These are phyloP conservation scores for Tenthredo mesomela DNA, from an alignment of 2,888 invertebrate species.

Conservation along the genomic window DNA sequence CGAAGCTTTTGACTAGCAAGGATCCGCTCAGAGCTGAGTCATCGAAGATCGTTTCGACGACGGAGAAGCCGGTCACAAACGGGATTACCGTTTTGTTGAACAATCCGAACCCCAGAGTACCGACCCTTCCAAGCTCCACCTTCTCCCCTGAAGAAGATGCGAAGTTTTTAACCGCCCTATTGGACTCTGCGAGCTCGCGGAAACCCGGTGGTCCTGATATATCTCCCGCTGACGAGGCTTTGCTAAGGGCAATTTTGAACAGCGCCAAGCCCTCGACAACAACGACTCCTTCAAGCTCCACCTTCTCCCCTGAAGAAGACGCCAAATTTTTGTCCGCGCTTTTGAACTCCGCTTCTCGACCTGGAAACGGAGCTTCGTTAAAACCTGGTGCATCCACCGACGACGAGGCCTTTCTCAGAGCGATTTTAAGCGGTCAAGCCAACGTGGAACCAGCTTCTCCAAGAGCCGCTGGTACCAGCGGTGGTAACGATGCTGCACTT, in stretches of 20 bases:
- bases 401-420: slow-evolving; percentile 70
- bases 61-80: slow-evolving; percentile 21
- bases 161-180: slow-evolving; percentile 69
- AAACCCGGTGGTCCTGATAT: slow-evolving; percentile 3
- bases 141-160: slow-evolving; percentile 73
- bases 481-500: slow-evolving; percentile 85
- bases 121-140: slow-evolving; percentile 61
- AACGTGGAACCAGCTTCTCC: slow-evolving; percentile 66
- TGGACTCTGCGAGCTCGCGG: slow-evolving; percentile 62
- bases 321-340: slow-evolving; percentile 71
- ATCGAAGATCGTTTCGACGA: slow-evolving; percentile 56
- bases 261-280: slow-evolving; percentile 61
- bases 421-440: slow-evolving; percentile 67
- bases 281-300: slow-evolving; percentile 60
- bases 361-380: neutral
- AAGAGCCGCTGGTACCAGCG: slow-evolving; percentile 75
- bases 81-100: slow-evolving; percentile 56
- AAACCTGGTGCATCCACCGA: slow-evolving; percentile 50
- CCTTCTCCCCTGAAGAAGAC: slow-evolving; percentile 72
- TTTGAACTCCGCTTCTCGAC: slow-evolving; percentile 62
- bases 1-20: slow-evolving; percentile 59
- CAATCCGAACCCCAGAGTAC: slow-evolving; percentile 62
- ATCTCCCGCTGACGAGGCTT: slow-evolving; percentile 66
- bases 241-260: slow-evolving; percentile 59
- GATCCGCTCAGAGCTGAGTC: slow-evolving; percentile 55